phyloP scores from a whole-genome alignment of 2,797 vertebrate genomes.

The Muscicapa striata region DNA sequence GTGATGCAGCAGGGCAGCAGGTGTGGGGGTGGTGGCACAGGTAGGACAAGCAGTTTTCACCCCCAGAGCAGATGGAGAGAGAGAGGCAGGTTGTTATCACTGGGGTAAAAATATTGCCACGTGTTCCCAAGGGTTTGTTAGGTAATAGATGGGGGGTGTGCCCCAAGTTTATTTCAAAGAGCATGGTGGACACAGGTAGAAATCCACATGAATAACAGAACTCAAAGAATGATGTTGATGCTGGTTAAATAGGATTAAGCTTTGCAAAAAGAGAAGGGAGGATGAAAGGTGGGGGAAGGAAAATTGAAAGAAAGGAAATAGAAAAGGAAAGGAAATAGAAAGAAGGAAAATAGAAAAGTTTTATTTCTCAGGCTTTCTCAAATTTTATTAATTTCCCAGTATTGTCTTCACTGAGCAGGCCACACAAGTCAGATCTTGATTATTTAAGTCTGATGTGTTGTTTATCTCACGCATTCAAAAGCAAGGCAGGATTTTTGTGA shows the following conservation, averaged over 20 bases:
- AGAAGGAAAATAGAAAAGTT: background rate
- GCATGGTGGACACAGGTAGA: background rate
- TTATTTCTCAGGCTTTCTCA: background rate
- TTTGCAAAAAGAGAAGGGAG: background rate
- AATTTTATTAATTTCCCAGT: background rate
- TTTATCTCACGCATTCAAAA: background rate
- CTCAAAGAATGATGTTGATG: background rate
- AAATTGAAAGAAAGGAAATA: background rate
- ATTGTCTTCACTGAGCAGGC: background rate
- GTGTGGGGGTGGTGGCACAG: slow-evolving; percentile 17
- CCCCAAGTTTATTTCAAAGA: background rate
- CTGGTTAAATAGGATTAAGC: background rate
- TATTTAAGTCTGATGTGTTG: background rate
- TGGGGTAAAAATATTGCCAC: background rate
- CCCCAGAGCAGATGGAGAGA: background rate
- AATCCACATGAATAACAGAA: background rate
- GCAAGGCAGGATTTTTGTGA: background rate
- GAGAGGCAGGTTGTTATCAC: background rate
- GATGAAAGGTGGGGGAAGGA: background rate
- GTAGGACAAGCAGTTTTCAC: slow-evolving; percentile 20
- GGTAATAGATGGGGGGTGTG: background rate
- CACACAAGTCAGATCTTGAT: background rate
- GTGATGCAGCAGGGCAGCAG: background rate
- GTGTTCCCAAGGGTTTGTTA: background rate
- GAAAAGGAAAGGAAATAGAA: background rate